Base-by-base conservation (phyloP, 64 coral and sea anemone genomes). In the Stichodactyla helianthus region DNA sequence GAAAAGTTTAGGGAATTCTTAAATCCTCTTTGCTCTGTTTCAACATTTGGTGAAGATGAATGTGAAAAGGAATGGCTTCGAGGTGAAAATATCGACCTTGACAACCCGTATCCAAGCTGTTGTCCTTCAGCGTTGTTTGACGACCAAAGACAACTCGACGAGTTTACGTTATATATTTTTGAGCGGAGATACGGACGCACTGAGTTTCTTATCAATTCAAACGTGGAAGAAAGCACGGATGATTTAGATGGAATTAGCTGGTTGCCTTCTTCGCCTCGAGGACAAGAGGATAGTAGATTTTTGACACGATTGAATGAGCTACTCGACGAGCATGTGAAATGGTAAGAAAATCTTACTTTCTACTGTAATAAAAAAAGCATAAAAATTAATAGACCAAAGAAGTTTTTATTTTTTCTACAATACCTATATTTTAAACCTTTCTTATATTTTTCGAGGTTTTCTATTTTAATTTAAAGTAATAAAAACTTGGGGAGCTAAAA, bases 151-250 rank as follows among this genome's bases (percentile, higher is more conserved):
- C 81, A 95, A 31, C 86, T 99, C 2, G 85, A 95, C 50, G 55
- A 58, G 25, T 99, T 99, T 55, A 99, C 97, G 15, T 99, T 95
- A 78, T 99, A 99, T 86, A 85, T 95, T 59, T 95, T 95, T 87
- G 97, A 99, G 65, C 84, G 97, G 27, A 88, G 97, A 71, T 99
- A 91, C 77, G 97, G 97, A 19, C 94, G 97, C 90, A 95, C 97
- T 11, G 97, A 99, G 55, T 90, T 82, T 87, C 86, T 79, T 17
- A 70, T 83, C 15, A 87, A 91, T 25, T 53, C 59, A 77, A 79
- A 35, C 60, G 52, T 79, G 71, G 84, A 88, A 57, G 89, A 91
- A 54, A 83, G 84, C 22, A 64, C 44, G 50, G 50, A 61, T 19
- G 22, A 51, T 26, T 54, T 64, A 23, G 80, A 85, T 80, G 86